A percentile compares a stretch with the other conserved stretches of the same genome.
Evolutionary conservation across 2,888 invertebrate species (phyloP).

Genomic region (Sinopyrophorus schimmeli): DNA sequence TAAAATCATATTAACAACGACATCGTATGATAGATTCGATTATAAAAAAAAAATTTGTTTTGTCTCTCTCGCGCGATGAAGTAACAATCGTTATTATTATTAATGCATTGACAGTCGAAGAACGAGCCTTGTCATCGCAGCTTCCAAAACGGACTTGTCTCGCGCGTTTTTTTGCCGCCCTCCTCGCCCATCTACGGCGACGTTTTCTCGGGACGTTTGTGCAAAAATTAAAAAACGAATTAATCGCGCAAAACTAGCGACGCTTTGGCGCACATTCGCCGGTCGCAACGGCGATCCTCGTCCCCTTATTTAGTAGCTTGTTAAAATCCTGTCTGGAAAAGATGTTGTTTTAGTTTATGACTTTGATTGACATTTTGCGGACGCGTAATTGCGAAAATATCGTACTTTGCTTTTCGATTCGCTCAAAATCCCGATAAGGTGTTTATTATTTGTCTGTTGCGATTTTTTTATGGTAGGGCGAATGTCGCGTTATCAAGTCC

Average conservation of each 20-base stretch:
- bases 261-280: constrained; percentile 5
- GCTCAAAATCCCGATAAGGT: constrained; percentile 12
- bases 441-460: too few relatives aligned
- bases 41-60: neutral
- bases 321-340: neutral
- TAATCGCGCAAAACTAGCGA: too few relatives aligned
- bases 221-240: too few relatives aligned
- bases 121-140: too few relatives aligned
- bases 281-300: constrained; percentile 2
- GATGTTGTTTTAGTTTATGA: constrained; percentile 11
- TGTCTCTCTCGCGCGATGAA: too few relatives aligned
- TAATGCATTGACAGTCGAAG: too few relatives aligned
- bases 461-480: too few relatives aligned
- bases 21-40: neutral
- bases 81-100: too few relatives aligned
- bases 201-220: neutral
- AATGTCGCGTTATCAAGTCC: too few relatives aligned
- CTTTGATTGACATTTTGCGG: constrained; percentile 21
- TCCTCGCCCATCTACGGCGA: neutral
- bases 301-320: constrained; percentile 4
- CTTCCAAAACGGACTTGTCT: too few relatives aligned
- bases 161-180: neutral
- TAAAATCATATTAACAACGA: constrained; percentile 1
- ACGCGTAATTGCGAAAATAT: constrained; percentile 19
- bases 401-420: constrained; percentile 14